Evolutionary conservation across 2,113 vertebrate genomes (phyloP).

Genomic region (Perca schrenkii): DNA sequence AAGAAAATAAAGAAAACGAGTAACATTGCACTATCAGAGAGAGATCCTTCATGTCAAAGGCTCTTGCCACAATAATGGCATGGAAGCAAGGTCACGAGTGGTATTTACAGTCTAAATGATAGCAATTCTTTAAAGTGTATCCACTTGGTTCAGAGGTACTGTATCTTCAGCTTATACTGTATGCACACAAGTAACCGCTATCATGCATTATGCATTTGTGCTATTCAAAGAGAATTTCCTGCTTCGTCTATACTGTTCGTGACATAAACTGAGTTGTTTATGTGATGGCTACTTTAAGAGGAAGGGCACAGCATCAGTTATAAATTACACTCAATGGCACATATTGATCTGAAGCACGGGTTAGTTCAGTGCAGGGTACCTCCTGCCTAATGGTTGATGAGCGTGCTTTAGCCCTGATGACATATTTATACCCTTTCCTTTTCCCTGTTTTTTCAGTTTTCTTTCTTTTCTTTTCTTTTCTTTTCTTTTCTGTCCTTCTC

Average conservation of each 20-base stretch:
- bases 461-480: conserved; percentile 2
- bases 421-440: conserved; percentile 15
- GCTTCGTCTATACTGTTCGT: not conserved
- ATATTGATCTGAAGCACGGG: conserved; percentile 58
- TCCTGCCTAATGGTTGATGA: conserved; percentile 29
- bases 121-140: not conserved
- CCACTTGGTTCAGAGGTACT: not conserved
- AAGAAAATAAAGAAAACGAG: conserved; percentile 14
- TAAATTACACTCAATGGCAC: conserved; percentile 48
- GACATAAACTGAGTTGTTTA: conserved; percentile 10
- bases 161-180: not conserved
- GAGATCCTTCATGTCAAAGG: not conserved
- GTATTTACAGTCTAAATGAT: not conserved
- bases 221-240: conserved; percentile 24
- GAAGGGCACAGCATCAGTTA: conserved; percentile 28
- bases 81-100: conserved; percentile 19
- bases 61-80: not conserved
- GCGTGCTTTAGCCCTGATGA: not conserved
- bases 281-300: conserved; percentile 32
- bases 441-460: not conserved
- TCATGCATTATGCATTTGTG: conserved; percentile 44
- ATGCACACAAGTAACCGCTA: not conserved
- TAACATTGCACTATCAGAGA: not conserved
- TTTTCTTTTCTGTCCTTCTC: not conserved
- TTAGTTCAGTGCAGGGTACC: conserved; percentile 17